A percentile compares a stretch with the other conserved stretches of the same genome.
These are phyloP conservation scores for Cephus nigrinus DNA, from an alignment of 2,888 invertebrate genomes.

Conservation along the genomic window DNA sequence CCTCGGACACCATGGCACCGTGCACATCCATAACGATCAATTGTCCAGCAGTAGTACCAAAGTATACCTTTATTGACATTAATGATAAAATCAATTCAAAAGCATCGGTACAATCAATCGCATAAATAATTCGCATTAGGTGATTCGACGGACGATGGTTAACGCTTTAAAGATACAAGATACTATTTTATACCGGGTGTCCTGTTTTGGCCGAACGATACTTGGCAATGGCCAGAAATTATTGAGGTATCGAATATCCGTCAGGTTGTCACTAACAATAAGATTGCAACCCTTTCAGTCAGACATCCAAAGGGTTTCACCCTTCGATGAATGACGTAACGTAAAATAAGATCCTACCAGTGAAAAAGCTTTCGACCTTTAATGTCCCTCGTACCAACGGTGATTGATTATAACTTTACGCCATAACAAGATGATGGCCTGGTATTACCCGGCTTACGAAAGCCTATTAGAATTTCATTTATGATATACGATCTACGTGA, in stretches of 20 bases:
- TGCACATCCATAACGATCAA: constrained; percentile 97
- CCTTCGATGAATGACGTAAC: neutral
- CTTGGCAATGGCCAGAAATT: no score
- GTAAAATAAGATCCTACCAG: neutral
- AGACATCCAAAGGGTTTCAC: neutral
- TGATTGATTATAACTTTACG: constrained; percentile 12
- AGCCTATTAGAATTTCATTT: neutral
- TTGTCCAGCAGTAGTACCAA: constrained; percentile 94
- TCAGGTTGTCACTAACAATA: no score
- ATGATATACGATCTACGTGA: neutral
- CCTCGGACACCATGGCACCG: constrained; percentile 93
- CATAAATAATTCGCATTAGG: no score
- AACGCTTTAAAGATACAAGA: no score
- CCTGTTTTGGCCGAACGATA: no score
- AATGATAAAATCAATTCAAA: neutral
- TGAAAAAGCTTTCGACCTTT: constrained; percentile 24
- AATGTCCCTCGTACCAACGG: constrained; percentile 23
- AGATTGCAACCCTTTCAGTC: neutral
- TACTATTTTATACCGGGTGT: no score
- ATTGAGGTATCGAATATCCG: no score
- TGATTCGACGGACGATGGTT: no score
- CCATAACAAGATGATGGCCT: neutral
- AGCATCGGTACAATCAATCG: neutral
- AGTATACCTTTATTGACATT: constrained; percentile 77
- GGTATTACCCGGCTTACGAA: neutral